Conservation (phyloP, 2,113 vertebrate species). For the Calyptommatus sinebrachiatus region DNA sequence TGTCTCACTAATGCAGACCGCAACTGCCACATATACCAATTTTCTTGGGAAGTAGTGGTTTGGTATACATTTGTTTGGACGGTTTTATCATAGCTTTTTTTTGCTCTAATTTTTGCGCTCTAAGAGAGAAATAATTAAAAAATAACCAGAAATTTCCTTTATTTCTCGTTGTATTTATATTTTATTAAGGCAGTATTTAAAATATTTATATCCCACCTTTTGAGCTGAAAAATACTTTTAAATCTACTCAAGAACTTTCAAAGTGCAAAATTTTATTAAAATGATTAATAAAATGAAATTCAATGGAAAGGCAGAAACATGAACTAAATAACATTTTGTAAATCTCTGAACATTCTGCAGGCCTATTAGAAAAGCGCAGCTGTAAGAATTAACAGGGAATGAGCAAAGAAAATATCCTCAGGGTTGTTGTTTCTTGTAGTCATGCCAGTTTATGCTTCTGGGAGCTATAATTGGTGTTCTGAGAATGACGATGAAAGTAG, state of each 20-base stretch:
- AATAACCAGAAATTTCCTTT: too few relatives aligned
- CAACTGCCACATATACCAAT: neutral
- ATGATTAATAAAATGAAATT: neutral
- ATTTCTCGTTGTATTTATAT: too few relatives aligned
- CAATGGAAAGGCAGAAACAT: neutral
- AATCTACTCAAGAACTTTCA: neutral
- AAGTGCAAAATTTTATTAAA: neutral
- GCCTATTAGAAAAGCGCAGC: neutral
- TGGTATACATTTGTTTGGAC: neutral
- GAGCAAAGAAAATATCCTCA: neutral
- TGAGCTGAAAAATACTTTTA: neutral
- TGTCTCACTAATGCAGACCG: neutral
- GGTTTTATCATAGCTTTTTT: neutral
- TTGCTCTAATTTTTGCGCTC: too few relatives aligned
- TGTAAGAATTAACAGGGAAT: neutral
- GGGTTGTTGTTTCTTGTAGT: neutral
- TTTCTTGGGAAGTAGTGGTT: neutral
- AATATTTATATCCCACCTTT: neutral
- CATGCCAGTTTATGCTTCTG: neutral
- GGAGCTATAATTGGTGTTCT: neutral
- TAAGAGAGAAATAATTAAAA: neutral
- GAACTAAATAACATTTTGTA: neutral
- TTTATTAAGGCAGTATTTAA: neutral
- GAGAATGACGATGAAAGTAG: neutral
- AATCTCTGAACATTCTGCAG: neutral